These are phyloP conservation scores for Melanaphis sacchari DNA, from an alignment of 1,140 invertebrate genomes.

Conservation along the genomic window DNA sequence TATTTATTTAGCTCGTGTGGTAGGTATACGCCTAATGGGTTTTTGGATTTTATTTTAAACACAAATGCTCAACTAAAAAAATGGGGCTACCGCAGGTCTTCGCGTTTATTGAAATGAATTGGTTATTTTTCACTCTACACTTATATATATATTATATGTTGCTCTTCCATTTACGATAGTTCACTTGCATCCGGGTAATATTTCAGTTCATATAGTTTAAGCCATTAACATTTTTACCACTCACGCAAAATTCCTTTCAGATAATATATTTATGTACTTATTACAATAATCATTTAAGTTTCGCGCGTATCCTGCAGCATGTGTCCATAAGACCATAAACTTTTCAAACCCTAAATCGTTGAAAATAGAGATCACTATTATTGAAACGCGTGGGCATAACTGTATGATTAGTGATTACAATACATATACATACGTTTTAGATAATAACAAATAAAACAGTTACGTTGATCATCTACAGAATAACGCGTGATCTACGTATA, in stretches of 20 bases:
- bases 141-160: not conserved
- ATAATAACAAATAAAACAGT: no score
- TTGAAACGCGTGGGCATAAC: no score
- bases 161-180: not conserved
- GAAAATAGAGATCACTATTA: no score
- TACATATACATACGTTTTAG: no score
- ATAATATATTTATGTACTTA: not conserved
- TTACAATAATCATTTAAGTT: no score
- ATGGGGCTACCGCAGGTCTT: not conserved
- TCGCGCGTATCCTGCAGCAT: no score
- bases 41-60: not conserved
- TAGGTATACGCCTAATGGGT: not conserved
- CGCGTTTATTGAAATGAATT: slow-evolving; percentile 12
- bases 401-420: no score
- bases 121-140: not conserved
- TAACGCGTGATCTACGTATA: no score
- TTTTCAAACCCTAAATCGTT: no score
- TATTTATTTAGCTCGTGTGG: not conserved
- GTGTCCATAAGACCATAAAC: no score
- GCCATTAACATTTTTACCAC: not conserved
- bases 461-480: no score
- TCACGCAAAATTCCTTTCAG: not conserved
- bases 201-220: not conserved
- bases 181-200: not conserved
- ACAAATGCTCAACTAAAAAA: not conserved